Evolutionary conservation across 2,888 invertebrate species (phyloP).

Genomic region (Chymomyza procnemis): DNA sequence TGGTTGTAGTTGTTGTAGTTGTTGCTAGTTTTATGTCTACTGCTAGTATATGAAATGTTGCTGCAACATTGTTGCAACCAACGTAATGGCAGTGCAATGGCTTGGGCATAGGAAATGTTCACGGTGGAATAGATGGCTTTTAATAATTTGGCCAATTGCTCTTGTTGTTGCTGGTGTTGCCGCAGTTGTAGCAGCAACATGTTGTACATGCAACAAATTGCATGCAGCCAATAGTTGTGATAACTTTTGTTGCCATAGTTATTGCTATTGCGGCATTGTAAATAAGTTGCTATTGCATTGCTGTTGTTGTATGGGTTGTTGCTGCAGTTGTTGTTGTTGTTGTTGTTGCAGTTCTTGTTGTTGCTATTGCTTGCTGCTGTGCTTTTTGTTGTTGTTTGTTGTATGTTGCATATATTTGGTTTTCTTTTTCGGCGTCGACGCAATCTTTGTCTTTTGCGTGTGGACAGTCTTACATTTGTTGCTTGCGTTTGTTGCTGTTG

Average conservation of each 20-base stretch:
- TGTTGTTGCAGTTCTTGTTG: slow-evolving; percentile 36
- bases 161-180: slow-evolving; percentile 28
- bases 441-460: slow-evolving; percentile 72
- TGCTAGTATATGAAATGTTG: slow-evolving; percentile 1
- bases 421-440: slow-evolving; percentile 75
- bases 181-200: slow-evolving; percentile 47
- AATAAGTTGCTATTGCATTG: slow-evolving; percentile 35
- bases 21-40: slow-evolving; percentile 28
- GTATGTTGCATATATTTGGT: slow-evolving; percentile 38
- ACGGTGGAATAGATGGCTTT: slow-evolving; percentile 39
- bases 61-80: slow-evolving; percentile 20
- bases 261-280: slow-evolving; percentile 11
- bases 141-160: slow-evolving; percentile 1
- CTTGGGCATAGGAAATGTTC: slow-evolving; percentile 49
- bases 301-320: slow-evolving; percentile 28
- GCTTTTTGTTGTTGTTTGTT: slow-evolving; percentile 31
- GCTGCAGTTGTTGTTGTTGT: slow-evolving; percentile 24
- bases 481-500: slow-evolving; percentile 41
- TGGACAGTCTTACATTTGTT: slow-evolving; percentile 75
- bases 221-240: slow-evolving; percentile 37
- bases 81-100: slow-evolving; percentile 34
- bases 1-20: slow-evolving; percentile 31
- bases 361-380: slow-evolving; percentile 30
- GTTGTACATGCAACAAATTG: slow-evolving; percentile 42
- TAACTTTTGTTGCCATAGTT: slow-evolving; percentile 19